A percentile compares a stretch with the other conserved stretches of the same genome.
Conservation (phyloP, 2,113 vertebrate genomes). For the Megaceryle torquata region DNA sequence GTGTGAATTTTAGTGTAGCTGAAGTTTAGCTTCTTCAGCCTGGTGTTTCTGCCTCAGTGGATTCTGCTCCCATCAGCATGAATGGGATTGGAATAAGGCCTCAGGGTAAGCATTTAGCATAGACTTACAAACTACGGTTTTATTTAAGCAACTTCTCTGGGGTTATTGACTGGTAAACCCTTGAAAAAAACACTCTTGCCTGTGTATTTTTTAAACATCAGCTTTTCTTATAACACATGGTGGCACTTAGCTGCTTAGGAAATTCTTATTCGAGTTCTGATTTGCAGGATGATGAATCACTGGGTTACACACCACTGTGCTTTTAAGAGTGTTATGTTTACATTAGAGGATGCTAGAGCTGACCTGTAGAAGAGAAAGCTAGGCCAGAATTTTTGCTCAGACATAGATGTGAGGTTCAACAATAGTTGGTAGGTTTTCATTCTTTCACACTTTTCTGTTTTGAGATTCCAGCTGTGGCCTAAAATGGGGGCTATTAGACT, state of each 20-base stretch:
- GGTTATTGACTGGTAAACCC: constrained; percentile 15
- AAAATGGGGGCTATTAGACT: not conserved
- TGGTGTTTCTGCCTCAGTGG: constrained; percentile 23
- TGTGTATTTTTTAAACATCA: not conserved
- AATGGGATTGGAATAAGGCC: not conserved
- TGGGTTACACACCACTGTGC: not conserved
- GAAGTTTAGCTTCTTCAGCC: not conserved
- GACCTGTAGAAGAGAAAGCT: not conserved
- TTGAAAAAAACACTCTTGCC: not conserved
- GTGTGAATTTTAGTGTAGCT: not conserved
- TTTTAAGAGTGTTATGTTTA: not conserved
- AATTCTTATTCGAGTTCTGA: not conserved
- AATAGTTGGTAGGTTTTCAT: not conserved
- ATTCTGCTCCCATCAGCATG: constrained; percentile 42
- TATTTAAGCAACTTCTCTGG: constrained; percentile 36
- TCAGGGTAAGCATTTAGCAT: constrained; percentile 23
- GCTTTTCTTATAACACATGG: not conserved
- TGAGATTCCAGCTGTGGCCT: not conserved
- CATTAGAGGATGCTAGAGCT: not conserved
- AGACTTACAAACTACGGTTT: constrained; percentile 18
- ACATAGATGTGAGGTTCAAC: not conserved
- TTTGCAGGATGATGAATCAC: not conserved
- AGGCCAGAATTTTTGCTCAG: not conserved
- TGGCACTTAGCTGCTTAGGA: not conserved
- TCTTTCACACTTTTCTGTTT: not conserved